Conservation (phyloP, 2,888 invertebrate species). For the Bembecia ichneumoniformis region DNA sequence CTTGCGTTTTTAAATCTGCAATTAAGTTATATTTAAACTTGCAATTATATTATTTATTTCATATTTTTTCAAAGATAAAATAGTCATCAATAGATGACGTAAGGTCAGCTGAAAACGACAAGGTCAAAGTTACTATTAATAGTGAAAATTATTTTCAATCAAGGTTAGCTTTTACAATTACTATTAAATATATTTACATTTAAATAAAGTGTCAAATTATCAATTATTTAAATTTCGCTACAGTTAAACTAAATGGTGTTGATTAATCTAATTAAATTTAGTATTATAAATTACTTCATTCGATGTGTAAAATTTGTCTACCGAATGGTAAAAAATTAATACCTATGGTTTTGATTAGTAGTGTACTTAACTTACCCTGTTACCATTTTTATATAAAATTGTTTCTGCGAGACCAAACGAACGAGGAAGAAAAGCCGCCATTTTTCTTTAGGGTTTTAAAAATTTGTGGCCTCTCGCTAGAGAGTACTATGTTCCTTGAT, state of each 20-base stretch:
- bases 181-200: neutral
- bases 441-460: constrained; percentile 51
- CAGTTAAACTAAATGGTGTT: no score
- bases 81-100: constrained; percentile 41
- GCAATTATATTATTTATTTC: neutral
- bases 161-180: neutral
- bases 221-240: neutral
- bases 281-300: no score
- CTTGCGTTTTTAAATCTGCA: no score
- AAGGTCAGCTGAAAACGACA: constrained; percentile 54
- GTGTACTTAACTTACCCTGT: constrained; percentile 75
- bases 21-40: no score
- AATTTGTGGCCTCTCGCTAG: no score
- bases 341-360: no score
- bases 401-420: constrained; percentile 79
- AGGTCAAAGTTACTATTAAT: constrained; percentile 62
- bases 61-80: neutral
- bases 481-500: no score
- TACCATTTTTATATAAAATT: constrained; percentile 76
- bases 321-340: no score
- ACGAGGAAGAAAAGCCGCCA: constrained; percentile 86
- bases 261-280: no score
- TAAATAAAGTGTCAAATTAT: neutral
- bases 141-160: neutral
- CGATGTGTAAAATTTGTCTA: no score